Conservation (phyloP, 2,797 vertebrate species). For the Aulostomus chinensis region DNA sequence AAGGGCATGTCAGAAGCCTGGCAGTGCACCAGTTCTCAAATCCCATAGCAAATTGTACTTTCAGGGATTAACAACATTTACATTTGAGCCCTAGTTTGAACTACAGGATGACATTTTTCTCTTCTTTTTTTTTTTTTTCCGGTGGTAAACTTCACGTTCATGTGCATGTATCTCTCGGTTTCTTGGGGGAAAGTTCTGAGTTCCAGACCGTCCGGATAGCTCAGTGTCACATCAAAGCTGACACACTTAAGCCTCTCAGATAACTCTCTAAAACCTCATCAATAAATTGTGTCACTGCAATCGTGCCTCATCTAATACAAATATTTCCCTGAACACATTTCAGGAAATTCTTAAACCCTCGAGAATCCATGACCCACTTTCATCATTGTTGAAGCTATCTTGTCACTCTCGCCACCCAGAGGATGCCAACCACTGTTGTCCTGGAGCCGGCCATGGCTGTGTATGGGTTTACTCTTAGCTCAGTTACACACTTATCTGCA, state of each 20-base stretch:
- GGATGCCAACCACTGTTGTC: conserved; percentile 38
- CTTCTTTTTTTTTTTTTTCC: neutral
- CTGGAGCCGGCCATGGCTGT: conserved; percentile 30
- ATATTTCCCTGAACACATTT: conserved; percentile 31
- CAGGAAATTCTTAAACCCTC: conserved; percentile 39
- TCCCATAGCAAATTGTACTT: conserved; percentile 66
- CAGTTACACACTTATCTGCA: conserved; percentile 54
- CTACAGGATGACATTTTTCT: conserved; percentile 50
- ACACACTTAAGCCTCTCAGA: conserved; percentile 63
- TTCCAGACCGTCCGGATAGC: conserved; percentile 42
- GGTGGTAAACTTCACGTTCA: conserved; percentile 39
- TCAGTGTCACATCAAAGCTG: conserved; percentile 67
- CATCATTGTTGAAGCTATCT: conserved; percentile 54
- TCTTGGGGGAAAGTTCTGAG: conserved; percentile 36
- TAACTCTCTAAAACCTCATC: conserved; percentile 61
- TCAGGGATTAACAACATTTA: conserved; percentile 73
- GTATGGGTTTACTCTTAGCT: no score
- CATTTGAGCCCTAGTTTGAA: conserved; percentile 62
- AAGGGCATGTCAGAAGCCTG: conserved; percentile 69
- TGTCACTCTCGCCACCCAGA: conserved; percentile 58
- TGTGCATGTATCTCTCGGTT: conserved; percentile 55
- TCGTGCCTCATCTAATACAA: conserved; percentile 38
- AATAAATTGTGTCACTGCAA: conserved; percentile 57
- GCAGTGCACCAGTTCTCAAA: conserved; percentile 62
- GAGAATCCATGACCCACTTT: conserved; percentile 65